Evolutionary conservation across 2,797 vertebrate species (phyloP), one percentile per base, ranked within the genome.

Genomic region (Adelosebastes latens): DNA sequence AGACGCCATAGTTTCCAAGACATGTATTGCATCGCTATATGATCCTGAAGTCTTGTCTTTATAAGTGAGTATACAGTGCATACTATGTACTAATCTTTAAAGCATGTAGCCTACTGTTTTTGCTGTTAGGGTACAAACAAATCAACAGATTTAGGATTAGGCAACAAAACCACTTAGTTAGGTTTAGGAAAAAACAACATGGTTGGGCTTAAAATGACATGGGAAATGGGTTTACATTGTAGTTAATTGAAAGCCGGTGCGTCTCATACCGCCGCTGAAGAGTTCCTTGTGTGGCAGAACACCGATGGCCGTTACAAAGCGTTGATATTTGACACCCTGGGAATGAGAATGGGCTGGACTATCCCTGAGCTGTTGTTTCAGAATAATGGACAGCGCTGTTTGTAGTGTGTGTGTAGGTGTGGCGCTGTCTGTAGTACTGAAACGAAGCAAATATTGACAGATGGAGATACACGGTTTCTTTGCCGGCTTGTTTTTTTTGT

Each of bases 381-480:
- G 42, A 46, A 46, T 46, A 46, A 46, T 18, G 1, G 42, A 46
- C 42, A 49, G 8, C 3, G 3, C 16, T 4, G 31, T 62, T 12
- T 62, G 18, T 58, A 27, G 24, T 58, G 13, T 58, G 24, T 58
- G 24, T 58, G 24, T 16, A 0, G 24, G 7, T 58, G 55, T 13
- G 55, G 53, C 22, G 10, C 53, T 16, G 55, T 58, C 11, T 13
- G 55, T 56, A 24, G 53, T 24, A 24, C 53, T 24, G 53, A 55
- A 20, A 49, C 2, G 2, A 3, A 49, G 46, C 18, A 0, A 49
- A 49, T 20, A 49, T 49, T 0, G 18, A 49, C 0, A 49, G 0
- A 49, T 49, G 46, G 18, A 49, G 46, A 49, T 49, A 49, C 18
- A 49, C 18, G 18, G 8, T 49, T 20, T 49, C 18, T 49, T 18